Base-by-base conservation (phyloP, 1,140 invertebrate genomes). In the Eupristina koningsbergeri region DNA sequence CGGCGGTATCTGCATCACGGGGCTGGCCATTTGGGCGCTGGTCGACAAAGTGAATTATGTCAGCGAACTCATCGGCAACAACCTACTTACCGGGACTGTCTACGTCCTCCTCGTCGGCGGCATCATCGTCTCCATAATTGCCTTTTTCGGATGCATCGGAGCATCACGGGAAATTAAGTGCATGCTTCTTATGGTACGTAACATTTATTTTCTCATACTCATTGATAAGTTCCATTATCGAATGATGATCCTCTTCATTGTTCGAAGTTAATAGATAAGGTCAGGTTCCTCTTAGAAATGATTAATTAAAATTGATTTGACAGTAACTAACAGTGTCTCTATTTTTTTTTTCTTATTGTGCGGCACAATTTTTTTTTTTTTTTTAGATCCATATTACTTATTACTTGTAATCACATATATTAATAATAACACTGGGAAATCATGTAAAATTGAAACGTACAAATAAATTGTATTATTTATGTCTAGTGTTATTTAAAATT, bases 121-220 rank as follows among this genome's bases (percentile, higher is more conserved):
- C 17, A 94, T 95, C 26, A 91, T 96, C 36, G 95, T 97, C 47
- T 94, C 95, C 85, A 87, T 98, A 58, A 94, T 98, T 39, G 96
- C 97, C 8, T 95, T 97, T 89, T 94, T 98, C 83, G 97, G 97
- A 45, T 98, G 97, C 90, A 93, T 97, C 74, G 97, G 97, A 29
- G 96, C 97, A 9, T 94, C 96, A 26, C 96, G 95, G 86, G 97
- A 98, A 93, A 95, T 98, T 80, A 97, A 97, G 91, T 98, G 97
- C 90, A 95, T 98, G 94, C 93, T 98, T 13, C 93, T 98, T 67
- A 96, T 95, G 91, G 97, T 98, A 92, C 93, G 93, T 91, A 3
- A 22, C 36, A 36, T 50, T n/a, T n/a, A n/a, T n/a, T 78, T 47
- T 19, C 26, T 80, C 39, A n/a, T n/a, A n/a, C 29, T 41, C 13